phyloP scores from a whole-genome alignment of 1,140 invertebrate species.

The Cyclina sinensis region DNA sequence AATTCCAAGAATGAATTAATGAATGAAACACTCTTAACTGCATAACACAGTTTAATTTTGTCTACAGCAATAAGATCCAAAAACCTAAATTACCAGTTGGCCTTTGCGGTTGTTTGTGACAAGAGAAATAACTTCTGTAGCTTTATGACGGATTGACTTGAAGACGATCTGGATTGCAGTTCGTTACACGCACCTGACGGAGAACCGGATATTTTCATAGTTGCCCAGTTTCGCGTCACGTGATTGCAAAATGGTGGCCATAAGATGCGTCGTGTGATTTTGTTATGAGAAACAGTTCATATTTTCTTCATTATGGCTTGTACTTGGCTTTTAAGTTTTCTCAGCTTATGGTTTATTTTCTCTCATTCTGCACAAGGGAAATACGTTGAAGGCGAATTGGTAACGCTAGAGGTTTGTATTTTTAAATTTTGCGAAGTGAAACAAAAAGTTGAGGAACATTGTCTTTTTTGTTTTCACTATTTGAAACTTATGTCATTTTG shows the following conservation, averaged over 20 bases:
- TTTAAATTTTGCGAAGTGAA: too few species aligned
- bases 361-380: conserved; percentile 4
- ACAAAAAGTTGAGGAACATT: background rate
- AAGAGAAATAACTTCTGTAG: background rate
- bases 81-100: too few species aligned
- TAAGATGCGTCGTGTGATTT: background rate
- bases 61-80: too few species aligned
- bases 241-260: conserved; percentile 54
- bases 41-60: too few species aligned
- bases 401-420: conserved; percentile 32
- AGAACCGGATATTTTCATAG: conserved; percentile 40
- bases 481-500: too few species aligned
- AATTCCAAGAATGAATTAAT: too few species aligned
- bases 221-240: conserved; percentile 54
- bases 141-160: background rate
- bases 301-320: background rate
- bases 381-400: conserved; percentile 51
- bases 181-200: background rate
- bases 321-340: background rate
- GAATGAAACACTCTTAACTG: too few species aligned
- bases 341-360: background rate
- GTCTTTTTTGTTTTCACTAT: background rate
- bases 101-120: too few species aligned
- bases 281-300: too few species aligned
- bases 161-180: background rate